Conservation (phyloP, 2,113 vertebrate species). For the Bubo blakistoni region DNA sequence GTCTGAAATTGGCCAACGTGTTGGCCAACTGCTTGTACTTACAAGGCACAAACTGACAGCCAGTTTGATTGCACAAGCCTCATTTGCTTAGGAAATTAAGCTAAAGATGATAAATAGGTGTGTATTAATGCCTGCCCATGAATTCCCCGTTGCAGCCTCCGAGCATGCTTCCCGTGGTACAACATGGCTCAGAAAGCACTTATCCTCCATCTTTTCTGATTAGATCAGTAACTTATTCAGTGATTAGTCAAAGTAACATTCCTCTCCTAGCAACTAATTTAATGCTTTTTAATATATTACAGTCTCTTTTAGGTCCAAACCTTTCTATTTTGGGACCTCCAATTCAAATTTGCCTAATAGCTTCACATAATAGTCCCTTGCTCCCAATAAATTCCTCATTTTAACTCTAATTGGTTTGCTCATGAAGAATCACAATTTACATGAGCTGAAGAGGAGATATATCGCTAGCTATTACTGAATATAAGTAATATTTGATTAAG, state of each 20-base stretch:
- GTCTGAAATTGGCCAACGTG: rapidly evolving
- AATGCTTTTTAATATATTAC: neutral
- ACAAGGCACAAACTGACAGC: neutral
- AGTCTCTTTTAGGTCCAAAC: slow-evolving; percentile 18
- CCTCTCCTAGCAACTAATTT: slow-evolving; percentile 10
- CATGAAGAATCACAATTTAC: slow-evolving; percentile 36
- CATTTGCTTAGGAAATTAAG: neutral
- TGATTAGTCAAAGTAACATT: neutral
- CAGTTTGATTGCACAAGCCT: neutral
- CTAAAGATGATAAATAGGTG: neutral
- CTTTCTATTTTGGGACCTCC: slow-evolving; percentile 36
- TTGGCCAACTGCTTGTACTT: neutral
- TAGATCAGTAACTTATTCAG: neutral
- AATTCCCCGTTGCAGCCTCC: neutral
- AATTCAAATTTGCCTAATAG: slow-evolving; percentile 39
- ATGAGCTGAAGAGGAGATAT: neutral
- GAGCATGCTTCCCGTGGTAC: neutral
- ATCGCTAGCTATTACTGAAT: neutral
- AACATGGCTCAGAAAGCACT: neutral
- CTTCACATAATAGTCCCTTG: neutral
- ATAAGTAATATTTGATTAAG: slow-evolving; percentile 36
- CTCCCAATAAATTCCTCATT: slow-evolving; percentile 32
- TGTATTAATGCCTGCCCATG: neutral
- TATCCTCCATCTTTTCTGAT: neutral
- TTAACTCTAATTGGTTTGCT: slow-evolving; percentile 48